Conservation (phyloP, 2,888 invertebrate genomes). For the Pyrocoelia pectoralis region DNA sequence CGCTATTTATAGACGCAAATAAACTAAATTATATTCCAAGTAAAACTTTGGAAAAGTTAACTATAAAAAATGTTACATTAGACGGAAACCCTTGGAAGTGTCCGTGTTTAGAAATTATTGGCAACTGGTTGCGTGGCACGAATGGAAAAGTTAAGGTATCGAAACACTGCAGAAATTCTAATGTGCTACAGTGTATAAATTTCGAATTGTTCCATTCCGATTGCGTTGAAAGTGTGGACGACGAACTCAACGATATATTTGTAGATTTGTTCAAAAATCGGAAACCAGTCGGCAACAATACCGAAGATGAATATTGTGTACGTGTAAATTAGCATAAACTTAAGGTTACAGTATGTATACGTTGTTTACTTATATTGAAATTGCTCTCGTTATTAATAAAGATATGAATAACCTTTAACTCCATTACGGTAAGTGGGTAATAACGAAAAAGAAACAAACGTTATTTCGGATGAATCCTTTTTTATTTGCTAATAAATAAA, state of each 20-base stretch:
- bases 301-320: slow-evolving; percentile 14
- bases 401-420: no score
- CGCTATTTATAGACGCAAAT: slow-evolving; percentile 42
- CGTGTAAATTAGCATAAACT: slow-evolving; percentile 17
- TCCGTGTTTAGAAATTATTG: slow-evolving; percentile 42
- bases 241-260: slow-evolving; percentile 33
- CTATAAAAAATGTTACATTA: slow-evolving; percentile 36
- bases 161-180: slow-evolving; percentile 28
- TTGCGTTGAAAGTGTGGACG: slow-evolving; percentile 39
- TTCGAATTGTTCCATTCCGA: slow-evolving; percentile 16
- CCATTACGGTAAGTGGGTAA: no score
- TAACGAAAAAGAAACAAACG: no score
- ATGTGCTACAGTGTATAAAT: slow-evolving; percentile 37
- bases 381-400: no score
- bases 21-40: slow-evolving; percentile 44
- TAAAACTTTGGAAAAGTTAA: slow-evolving; percentile 39
- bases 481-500: no score
- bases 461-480: no score
- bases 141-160: slow-evolving; percentile 36
- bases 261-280: slow-evolving; percentile 17
- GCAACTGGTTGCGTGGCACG: slow-evolving; percentile 39
- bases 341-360: no score
- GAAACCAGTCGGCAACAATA: slow-evolving; percentile 4
- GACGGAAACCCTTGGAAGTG: slow-evolving; percentile 49
- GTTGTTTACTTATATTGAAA: no score